phyloP scores from a whole-genome alignment of 1,140 invertebrate genomes.

The Cotesia vestalis region DNA sequence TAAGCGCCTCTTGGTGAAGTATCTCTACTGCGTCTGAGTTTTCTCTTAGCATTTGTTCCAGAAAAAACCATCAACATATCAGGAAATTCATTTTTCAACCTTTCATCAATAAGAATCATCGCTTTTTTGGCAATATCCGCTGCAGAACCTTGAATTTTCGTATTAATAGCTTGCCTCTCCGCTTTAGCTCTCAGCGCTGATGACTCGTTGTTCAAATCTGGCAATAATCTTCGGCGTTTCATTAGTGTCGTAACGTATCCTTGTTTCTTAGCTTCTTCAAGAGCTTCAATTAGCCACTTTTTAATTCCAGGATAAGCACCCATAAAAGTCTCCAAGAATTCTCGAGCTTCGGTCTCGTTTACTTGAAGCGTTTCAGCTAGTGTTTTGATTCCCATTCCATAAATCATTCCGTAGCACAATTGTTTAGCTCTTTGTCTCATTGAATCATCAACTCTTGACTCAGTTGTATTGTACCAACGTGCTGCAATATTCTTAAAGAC shows the following conservation, averaged over 20 bases:
- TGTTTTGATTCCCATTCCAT: constrained; percentile 92
- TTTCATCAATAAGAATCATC: constrained; percentile 80
- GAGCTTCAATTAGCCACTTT: constrained; percentile 72
- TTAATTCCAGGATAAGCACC: constrained; percentile 79
- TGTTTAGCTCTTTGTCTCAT: constrained; percentile 89
- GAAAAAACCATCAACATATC: constrained; percentile 53
- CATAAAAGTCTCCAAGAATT: constrained; percentile 87
- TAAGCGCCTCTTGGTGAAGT: constrained; percentile 62
- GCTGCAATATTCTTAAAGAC: constrained; percentile 89
- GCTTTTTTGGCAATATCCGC: constrained; percentile 93
- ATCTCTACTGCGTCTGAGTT: constrained; percentile 52
- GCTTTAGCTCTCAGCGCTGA: constrained; percentile 77
- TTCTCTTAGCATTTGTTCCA: constrained; percentile 43
- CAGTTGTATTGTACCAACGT: constrained; percentile 77
- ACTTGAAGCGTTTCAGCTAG: constrained; percentile 85
- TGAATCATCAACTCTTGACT: constrained; percentile 74
- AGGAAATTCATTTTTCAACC: constrained; percentile 59
- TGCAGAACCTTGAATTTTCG: constrained; percentile 94
- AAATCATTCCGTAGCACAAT: constrained; percentile 96
- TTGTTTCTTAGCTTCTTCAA: constrained; percentile 74
- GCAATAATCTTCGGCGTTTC: constrained; percentile 81
- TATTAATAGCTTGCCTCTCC: constrained; percentile 96
- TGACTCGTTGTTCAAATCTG: constrained; percentile 76
- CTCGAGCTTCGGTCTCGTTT: constrained; percentile 80
- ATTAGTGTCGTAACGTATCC: constrained; percentile 88